Base-by-base conservation (phyloP, 2,888 invertebrate species). In the Drosophila prolongata region DNA sequence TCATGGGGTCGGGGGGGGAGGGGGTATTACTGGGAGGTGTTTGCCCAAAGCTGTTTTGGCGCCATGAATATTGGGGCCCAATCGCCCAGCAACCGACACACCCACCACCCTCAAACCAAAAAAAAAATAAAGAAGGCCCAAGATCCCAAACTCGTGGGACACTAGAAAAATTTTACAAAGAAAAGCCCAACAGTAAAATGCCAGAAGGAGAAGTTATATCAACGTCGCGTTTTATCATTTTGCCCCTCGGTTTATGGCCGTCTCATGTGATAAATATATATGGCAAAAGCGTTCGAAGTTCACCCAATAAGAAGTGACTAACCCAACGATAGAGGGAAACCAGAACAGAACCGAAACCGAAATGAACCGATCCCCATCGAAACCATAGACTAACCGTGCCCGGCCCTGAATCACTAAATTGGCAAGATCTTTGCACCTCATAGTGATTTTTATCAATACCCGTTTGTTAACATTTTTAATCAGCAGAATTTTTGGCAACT, bases 41-140 rank as follows among this genome's bases (percentile, higher is more conserved):
- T 66, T 56, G 47, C 19, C 57, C 24, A 64, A 78, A 73, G 76
- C 79, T 75, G 74, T 68, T 67, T 52, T 69, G 86, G 83, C 68
- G 83, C 78, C 82, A 61, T 42, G 57, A 67, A 67, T 67, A 67
- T 57, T 67, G 42, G 56, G 67, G 53, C 66, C 65, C 54, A 24
- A n/a, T 19, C 27, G 35, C 35, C 27, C 61, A 37, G 61, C 61
- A 37, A 37, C 61, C 40, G 40, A 19, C 60, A 46, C 59, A 44
- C 27, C 43, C 60, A 37, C 47, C 6, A 30, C 34, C 27, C 27
- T 10, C 13, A 3, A 5, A 6, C 9, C 34, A 34, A 54, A 37
- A 57, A 53, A 53, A 30, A 42, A 19, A 30, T 11, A 49, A 37
- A 11, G 16, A 37, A 19, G 53, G 27, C 14, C 14, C 30, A 16